Evolutionary conservation across 2,888 invertebrate genomes (phyloP), one percentile per base, ranked within the genome.

Genomic region (Xestia xanthographa): DNA sequence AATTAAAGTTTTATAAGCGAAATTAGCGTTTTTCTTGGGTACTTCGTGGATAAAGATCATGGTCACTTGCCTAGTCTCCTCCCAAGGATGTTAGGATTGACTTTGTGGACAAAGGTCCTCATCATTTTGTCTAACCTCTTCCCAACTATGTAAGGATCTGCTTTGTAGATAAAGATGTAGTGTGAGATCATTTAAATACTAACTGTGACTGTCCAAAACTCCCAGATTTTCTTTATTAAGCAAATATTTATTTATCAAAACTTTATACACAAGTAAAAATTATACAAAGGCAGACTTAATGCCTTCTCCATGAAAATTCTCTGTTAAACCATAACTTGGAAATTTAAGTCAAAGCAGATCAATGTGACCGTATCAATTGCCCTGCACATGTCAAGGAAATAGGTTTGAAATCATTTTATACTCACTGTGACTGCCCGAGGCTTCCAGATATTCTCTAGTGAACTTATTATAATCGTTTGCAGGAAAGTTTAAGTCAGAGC

Each of bases 151-250:
- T 6, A 0, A 9, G 1, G n/a, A 14, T 56, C 5, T 26, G 5
- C 5, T 56, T 26, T 14, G 53, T 53, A 12, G 2, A 12, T 56
- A 12, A 56, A 56, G 12, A 5, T 56, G 53, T 53, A 56, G n/a
- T 12, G 26, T 56, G 26, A n/a, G 11, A 45, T 29, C 1, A 67
- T 43, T 43, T 53, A 34, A 34, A 2, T 22, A 8, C 14, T 48
- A 56, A 66, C 48, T 60, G 4, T 60, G 66, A 43, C 43, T 50
- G 77, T 11, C 43, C 17, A 17, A 76, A 17, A 66, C 17, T 26
- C 8, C 1, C 14, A 22, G 22, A n/a, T 38, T 5, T 56, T 65
- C 22, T 74, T 65, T 38, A 26, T 5, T 56, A 26, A 26, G 0
- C 5, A 5, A 56, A 56, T 26, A n/a, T n/a, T n/a, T n/a, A n/a